A percentile compares a stretch with the other conserved stretches of the same genome.
phyloP scores from a whole-genome alignment of 2,113 vertebrate species.

The Parus major region DNA sequence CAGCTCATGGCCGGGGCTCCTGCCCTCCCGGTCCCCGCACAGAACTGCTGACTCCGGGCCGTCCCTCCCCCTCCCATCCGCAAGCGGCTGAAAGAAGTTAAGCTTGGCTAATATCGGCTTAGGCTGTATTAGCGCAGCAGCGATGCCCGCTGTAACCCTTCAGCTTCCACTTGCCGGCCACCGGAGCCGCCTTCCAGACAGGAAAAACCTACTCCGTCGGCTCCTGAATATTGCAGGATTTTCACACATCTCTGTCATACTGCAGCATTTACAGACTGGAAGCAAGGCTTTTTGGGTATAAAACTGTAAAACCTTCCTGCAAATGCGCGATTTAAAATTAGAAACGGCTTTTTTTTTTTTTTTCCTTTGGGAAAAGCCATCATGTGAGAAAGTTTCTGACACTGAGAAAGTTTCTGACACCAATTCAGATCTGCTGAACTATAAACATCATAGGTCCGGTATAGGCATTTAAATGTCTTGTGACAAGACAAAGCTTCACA shows the following conservation, averaged over 20 bases:
- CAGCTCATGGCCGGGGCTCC: constrained; percentile 31
- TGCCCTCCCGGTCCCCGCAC: background rate
- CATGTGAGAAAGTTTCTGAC: background rate
- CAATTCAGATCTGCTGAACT: background rate
- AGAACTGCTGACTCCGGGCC: constrained; percentile 54
- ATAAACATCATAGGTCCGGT: background rate
- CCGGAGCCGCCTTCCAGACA: background rate
- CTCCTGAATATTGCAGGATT: background rate
- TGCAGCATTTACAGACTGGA: background rate
- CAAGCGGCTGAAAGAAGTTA: constrained; percentile 76
- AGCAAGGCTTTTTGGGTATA: background rate
- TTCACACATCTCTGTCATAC: background rate
- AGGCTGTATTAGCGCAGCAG: constrained; percentile 75
- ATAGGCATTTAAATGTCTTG: background rate
- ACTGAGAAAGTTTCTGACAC: background rate
- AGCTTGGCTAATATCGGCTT: constrained; percentile 75
- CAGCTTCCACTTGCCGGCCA: background rate
- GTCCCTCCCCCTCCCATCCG: constrained; percentile 73
- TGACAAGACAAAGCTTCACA: background rate
- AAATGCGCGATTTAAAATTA: background rate
- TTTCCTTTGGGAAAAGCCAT: background rate
- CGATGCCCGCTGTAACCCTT: constrained; percentile 71
- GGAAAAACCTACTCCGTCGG: background rate
- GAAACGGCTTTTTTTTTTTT: accelerated
- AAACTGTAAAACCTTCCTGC: background rate